A percentile compares a stretch with the other conserved stretches of the same genome.
Evolutionary conservation across 2,113 vertebrate species (phyloP).

Genomic region (Pomatorhinus ruficollis): DNA sequence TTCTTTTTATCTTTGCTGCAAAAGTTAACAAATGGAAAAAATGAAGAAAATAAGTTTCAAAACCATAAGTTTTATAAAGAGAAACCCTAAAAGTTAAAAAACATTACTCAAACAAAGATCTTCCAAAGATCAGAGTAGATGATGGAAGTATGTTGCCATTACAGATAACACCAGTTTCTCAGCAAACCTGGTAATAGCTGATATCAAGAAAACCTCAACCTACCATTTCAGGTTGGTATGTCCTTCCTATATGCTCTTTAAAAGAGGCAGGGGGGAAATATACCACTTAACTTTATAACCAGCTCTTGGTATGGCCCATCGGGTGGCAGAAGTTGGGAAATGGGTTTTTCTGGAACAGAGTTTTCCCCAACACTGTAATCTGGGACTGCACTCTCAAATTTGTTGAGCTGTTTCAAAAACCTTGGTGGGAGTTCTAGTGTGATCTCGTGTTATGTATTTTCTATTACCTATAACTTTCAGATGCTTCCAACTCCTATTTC

Average conservation of each 20-base stretch:
- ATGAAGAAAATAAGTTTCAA: background rate
- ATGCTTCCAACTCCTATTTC: background rate
- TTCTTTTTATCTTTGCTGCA: background rate
- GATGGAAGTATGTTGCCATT: background rate
- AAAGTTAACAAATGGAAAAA: background rate
- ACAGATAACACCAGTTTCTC: background rate
- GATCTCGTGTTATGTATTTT: background rate
- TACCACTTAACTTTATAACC: background rate
- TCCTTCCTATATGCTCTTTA: background rate
- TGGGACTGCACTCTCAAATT: background rate
- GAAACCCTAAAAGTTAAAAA: background rate
- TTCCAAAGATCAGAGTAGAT: background rate
- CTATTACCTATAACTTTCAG: background rate
- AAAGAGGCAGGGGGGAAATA: background rate
- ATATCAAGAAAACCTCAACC: background rate
- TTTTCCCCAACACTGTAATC: background rate
- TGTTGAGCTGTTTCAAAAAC: background rate
- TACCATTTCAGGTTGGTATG: background rate
- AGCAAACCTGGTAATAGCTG: background rate
- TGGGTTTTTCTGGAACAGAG: background rate
- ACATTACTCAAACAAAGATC: background rate
- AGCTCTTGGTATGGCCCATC: background rate
- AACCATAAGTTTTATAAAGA: background rate
- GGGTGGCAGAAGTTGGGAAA: background rate
- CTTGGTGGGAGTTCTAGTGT: background rate